Base-by-base conservation (phyloP, 2,113 vertebrate species). In the Hipposideros armiger region DNA sequence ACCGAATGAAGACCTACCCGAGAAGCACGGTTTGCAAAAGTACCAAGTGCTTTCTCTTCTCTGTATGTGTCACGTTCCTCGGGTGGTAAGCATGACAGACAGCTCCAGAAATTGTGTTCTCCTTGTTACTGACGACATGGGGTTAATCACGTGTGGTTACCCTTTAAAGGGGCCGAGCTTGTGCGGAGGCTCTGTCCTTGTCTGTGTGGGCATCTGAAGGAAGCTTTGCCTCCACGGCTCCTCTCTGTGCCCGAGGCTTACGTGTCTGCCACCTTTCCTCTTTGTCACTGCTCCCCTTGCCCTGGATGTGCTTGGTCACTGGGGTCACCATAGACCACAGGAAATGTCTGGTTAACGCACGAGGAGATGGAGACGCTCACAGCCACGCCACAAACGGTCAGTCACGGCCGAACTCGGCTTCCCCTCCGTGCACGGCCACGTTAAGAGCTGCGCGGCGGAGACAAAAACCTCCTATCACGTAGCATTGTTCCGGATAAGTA, bases 331-430 rank as follows among this genome's bases (percentile, higher is more conserved):
- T 99, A 99, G 99, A 99, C 99, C 98, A 99, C 99, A 97, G 99
- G 99, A 98, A 99, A 99, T 99, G 99, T 99, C 98, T 99, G 99
- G 99, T 98, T 99, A 99, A 99, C 99, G 70, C 99, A 99, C 72
- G 99, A 99, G 98, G 99, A 99, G 97, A 99, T 99, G 99, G 99
- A 99, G 98, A 99, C 98, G 98, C 99, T 99, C 98, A 98, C 99
- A 92, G 99, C 99, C 97, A 99, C 99, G 0, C 99, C 99, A 36
- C 99, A 99, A 97, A 99, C 99, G 99, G 99, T 99, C 98, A 99
- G 99, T 99, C 97, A 97, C 26, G 95, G 54, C 95, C 97, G 62
- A 56, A 94, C 98, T 69, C 90, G 45, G 82, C 16, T 93, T 89
- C 89, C 77, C 98, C 56, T 87, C 77, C 36, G 95, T 95, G 96